Evolutionary conservation across 2,888 invertebrate genomes (phyloP).

Genomic region (Antheraea yamamai): DNA sequence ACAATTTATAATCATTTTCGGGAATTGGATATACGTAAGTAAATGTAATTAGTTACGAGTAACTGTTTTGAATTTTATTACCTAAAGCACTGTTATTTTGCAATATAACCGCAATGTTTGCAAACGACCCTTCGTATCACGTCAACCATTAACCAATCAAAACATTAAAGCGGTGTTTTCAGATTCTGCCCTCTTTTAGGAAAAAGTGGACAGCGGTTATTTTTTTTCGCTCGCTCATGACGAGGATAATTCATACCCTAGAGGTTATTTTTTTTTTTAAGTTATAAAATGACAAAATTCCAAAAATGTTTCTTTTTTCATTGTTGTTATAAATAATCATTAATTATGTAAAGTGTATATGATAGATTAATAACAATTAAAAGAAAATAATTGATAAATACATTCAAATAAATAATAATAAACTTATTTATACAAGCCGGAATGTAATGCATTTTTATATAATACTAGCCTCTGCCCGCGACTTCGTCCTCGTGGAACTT

Average conservation of each 20-base stretch:
- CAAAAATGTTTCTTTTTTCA: not conserved
- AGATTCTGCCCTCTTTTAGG: conserved; percentile 12
- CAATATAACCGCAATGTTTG: conserved; percentile 33
- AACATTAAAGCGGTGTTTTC: conserved; percentile 33
- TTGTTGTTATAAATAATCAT: not conserved
- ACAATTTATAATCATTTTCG: not conserved
- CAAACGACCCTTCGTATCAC: conserved; percentile 39
- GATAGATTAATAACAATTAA: too few species aligned
- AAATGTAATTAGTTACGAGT: not conserved
- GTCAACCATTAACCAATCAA: conserved; percentile 45
- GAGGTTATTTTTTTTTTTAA: not conserved
- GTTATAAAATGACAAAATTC: not conserved
- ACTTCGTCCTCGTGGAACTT: too few species aligned
- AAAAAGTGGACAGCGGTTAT: conserved; percentile 15
- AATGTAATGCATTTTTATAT: too few species aligned
- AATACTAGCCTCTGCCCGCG: too few species aligned
- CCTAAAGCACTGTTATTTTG: not conserved
- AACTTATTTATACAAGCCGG: too few species aligned
- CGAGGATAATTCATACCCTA: conserved; percentile 2
- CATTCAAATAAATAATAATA: too few species aligned
- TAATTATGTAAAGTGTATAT: not conserved
- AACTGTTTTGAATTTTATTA: not conserved
- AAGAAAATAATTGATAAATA: too few species aligned
- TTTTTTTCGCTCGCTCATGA: conserved; percentile 16
- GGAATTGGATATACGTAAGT: not conserved